Percentiles rank a stretch among this genome's conserved stretches.
Evolutionary conservation across 35 echinoderm and acorn worm species (phyloP).

Genomic region (Heliocidaris tuberculata): DNA sequence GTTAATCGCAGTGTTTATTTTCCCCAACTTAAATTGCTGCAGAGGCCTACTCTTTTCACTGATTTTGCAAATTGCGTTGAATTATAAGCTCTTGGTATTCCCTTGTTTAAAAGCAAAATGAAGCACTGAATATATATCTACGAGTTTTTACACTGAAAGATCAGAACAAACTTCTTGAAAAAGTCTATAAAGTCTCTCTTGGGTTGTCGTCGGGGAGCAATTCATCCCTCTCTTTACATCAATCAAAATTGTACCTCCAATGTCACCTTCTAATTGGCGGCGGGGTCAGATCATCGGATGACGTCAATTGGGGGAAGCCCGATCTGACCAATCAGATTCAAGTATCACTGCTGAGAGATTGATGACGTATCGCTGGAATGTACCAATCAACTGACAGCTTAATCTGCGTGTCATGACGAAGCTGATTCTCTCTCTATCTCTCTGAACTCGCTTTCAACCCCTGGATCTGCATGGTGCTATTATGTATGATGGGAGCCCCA

Average conservation of each 20-base stretch:
- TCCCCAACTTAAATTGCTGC: too few relatives aligned
- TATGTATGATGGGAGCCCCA: too few relatives aligned
- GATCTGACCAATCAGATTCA: background rate
- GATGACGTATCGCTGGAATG: constrained; percentile 1
- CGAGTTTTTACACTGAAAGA: background rate
- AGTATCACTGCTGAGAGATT: background rate
- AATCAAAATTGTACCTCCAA: background rate
- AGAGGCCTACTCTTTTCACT: too few relatives aligned
- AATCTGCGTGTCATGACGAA: background rate
- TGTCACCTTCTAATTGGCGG: background rate
- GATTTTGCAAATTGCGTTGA: too few relatives aligned
- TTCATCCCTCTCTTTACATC: background rate
- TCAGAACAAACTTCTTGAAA: background rate
- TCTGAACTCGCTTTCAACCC: background rate
- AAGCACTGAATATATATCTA: too few relatives aligned
- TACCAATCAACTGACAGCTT: background rate
- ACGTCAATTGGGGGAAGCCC: background rate
- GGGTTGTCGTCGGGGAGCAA: background rate
- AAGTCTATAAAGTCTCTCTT: background rate
- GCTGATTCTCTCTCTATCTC: background rate
- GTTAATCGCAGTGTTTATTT: too few relatives aligned
- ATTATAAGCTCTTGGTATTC: too few relatives aligned
- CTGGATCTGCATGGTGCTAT: background rate
- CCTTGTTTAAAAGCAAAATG: too few relatives aligned
- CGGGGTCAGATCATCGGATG: background rate